Base-by-base conservation (phyloP, 2,888 invertebrate genomes). In the Spilosoma lubricipeda region DNA sequence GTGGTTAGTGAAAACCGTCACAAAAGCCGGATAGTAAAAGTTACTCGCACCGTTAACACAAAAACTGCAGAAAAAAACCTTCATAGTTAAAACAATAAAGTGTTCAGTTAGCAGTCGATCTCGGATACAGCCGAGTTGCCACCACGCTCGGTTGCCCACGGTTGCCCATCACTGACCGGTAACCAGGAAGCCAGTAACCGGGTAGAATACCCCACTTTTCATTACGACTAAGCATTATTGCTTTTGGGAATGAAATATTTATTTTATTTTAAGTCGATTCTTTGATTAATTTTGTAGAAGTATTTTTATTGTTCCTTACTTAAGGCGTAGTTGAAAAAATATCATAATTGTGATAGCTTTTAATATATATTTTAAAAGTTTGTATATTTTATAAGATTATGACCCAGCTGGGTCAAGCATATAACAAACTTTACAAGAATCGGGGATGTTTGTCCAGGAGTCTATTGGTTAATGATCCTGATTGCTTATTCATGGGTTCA, bases 131-230 rank as follows among this genome's bases (percentile, higher is more conserved):
- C 70, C 79, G 78, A 83, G 79, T 82, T 77, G 79, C 70, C 67
- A 45, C n/a, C 74, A 82, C 82, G 86, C 76, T 85, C 76, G 79
- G 85, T 68, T 76, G 78, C 86, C 74, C 85, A 72, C 78, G 80
- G 86, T 68, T 78, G 77, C 86, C 78, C 86, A 74, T 80, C 79
- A 72, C 76, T 82, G 84, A 78, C 79, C 82, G 82, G 81, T 80
- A 80, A 87, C 85, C 86, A 86, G 82, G 81, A 82, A 81, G 79
- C 72, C 68, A 23, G 78, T 80, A 81, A 80, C 81, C 75, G 87
- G 87, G 83, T 85, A 77, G 59, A 77, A 72, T 81, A 85, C 82
- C 85, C 83, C 70, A 64, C 67, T 30, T 70, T 69, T 63, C 63
- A 63, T 18, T 63, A 30, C 23, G 45, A 48, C 42, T 39, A 30